Evolutionary conservation across 1,140 invertebrate species (phyloP), one percentile per base, ranked within the genome.

Genomic region (Gryon sp.): DNA sequence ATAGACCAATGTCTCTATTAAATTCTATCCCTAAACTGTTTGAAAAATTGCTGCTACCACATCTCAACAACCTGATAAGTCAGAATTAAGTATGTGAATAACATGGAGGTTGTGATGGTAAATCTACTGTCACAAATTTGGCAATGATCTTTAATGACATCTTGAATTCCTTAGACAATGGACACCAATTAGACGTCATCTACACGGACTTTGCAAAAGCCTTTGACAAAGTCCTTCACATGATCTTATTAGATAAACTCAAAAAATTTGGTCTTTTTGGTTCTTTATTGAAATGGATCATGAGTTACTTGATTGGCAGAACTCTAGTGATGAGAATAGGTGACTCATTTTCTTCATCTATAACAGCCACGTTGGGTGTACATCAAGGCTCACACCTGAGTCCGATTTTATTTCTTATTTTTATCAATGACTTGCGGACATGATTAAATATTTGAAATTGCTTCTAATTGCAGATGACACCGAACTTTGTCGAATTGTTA

Each of bases 101-200:
- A 30, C 53, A 59, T 59, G 53, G 53, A 19, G n/a, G 43, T 59
- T 43, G 9, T 41, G n/a, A 2, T 4, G 5, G 15, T n/a, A 26
- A 40, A 19, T 59, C 53, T 4, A 59, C 40, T n/a, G 11, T 43
- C 1, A 32, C 53, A 7, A 59, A 59, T 20, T 43, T 59, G 9
- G 14, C 18, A 22, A 12, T 43, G 36, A 40, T 19, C 19, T 40
- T 19, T 18, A n/a, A n/a, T n/a, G n/a, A n/a, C n/a, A n/a, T n/a
- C n/a, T n/a, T n/a, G n/a, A n/a, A n/a, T n/a, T n/a, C n/a, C n/a
- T n/a, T n/a, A n/a, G n/a, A n/a, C n/a, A n/a, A n/a, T n/a, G n/a
- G n/a, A n/a, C n/a, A n/a, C n/a, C n/a, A n/a, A n/a, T n/a, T n/a
- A n/a, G n/a, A n/a, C n/a, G n/a, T n/a, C n/a, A n/a, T n/a, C n/a